Conservation (phyloP, 2,797 vertebrate species). For the Sternarchorhynchus goeldii region DNA sequence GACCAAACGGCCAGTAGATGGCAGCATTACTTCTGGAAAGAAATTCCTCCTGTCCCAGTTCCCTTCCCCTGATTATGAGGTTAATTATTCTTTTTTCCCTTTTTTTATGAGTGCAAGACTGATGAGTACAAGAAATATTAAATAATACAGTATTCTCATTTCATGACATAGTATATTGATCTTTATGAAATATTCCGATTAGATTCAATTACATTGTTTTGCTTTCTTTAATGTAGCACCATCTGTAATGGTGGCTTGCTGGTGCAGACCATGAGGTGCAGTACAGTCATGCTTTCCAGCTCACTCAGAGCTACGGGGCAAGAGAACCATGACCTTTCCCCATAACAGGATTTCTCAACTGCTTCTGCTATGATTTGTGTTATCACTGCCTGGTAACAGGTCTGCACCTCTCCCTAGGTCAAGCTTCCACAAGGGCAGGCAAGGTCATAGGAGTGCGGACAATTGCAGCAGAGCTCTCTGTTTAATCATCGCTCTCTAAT, state of each 20-base stretch:
- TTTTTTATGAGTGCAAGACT: background rate
- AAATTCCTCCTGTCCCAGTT: background rate
- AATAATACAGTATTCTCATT: background rate
- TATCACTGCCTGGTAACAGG: too few species aligned
- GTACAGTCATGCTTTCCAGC: background rate
- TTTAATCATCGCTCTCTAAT: background rate
- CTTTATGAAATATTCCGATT: background rate
- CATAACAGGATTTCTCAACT: too few species aligned
- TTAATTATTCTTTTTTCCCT: too few species aligned
- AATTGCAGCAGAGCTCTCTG: background rate
- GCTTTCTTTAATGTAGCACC: background rate
- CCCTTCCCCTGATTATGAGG: slow-evolving; percentile 1
- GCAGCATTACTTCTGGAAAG: slow-evolving; percentile 29
- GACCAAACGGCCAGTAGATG: slow-evolving; percentile 16
- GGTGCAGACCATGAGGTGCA: background rate
- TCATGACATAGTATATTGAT: slow-evolving; percentile 1
- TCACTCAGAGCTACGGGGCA: background rate
- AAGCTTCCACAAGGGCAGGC: too few species aligned
- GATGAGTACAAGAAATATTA: background rate
- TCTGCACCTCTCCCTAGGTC: too few species aligned
- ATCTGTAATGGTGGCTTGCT: background rate
- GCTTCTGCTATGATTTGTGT: too few species aligned
- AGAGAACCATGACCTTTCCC: too few species aligned
- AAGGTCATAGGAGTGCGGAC: background rate
- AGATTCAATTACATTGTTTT: too few species aligned